Evolutionary conservation across 2,888 invertebrate species (phyloP), one percentile per base, ranked within the genome.

Genomic region (Trachelus stipa): DNA sequence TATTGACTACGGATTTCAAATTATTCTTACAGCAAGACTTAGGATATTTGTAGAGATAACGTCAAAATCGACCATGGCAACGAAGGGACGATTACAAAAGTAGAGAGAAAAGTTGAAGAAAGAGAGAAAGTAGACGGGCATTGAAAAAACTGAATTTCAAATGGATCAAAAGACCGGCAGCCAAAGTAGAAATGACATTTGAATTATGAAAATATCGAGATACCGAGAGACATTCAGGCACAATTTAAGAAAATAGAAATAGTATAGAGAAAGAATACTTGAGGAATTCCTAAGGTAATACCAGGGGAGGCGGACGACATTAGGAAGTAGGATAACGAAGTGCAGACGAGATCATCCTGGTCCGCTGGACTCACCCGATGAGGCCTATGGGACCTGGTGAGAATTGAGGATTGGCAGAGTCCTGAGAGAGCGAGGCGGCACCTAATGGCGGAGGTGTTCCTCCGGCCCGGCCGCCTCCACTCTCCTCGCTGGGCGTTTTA

Each of bases 401-500:
- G 84, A 90, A 90, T 85, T 91, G 90, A 85, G 91, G 87, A 87
- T 87, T 89, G 89, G 89, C 82, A 89, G 84, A 85, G 89, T 91
- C 91, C 89, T 90, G 90, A 85, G 90, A 90, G 87, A 89, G 88
- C 86, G 90, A 92, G 91, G 90, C 91, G 91, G 88, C 92, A 93
- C 93, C 93, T 93, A 94, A 93, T 91, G 95, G 93, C 93, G 96
- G 94, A 86, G 93, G 93, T 86, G 93, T 93, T 86, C 93, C 93
- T 76, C 92, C 91, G 85, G 93, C 92, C 87, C 93, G 92, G 85
- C 92, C 91, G 86, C 94, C 94, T 91, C 96, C 96, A 92, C 95
- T 95, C 93, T 97, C 97, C 93, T 97, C 97, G 92, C 97, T 97
- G 91, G 97, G 97, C 90, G 97, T 97, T 94, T 97, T 97, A 94